Evolutionary conservation across 1,140 invertebrate genomes (phyloP), one percentile per base, ranked within the genome.

Genomic region (Drosophila takahashii): DNA sequence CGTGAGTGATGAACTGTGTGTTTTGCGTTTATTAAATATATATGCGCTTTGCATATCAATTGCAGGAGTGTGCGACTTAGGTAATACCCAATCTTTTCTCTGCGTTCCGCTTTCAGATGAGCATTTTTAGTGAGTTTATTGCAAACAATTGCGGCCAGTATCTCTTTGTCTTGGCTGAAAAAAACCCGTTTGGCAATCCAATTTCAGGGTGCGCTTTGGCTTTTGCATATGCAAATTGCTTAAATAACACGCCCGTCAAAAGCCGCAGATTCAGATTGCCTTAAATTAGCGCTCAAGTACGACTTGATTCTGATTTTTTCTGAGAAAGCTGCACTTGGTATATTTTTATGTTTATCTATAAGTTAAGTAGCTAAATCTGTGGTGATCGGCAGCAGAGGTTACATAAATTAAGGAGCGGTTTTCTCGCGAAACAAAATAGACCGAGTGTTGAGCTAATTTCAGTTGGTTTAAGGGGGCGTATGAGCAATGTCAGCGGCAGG

Each of bases 201-300:
- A 61, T 74, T 64, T 70, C 52, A 41, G 67, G 67, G 67, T 70
- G 67, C 67, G 52, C 57, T 57, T 77, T 83, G 61, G 45, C 61
- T 83, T 87, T 83, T 67, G 34, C 34, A 45, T 71, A 86, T 87
- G 83, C 70, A 81, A 81, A 87, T 85, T 74, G 77, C 47, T 65
- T 64, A 62, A 71, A 54, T 69, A 64, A 86, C 53, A 44, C 65
- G 56, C 58, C 65, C 78, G 77, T 48, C 64, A 67, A 64, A 47
- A 48, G 66, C 34, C 34, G 18, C 42, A 45, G 67, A 45, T 47
- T 50, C 48, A 67, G 58, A 81, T 76, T 83, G 83, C 62, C 37
- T 27, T 84, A 80, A 89, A 89, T 89, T 74, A 80, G 67, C 57
- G 56, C 64, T 89, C 84, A 89, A 89, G 84, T 89, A 74, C 84